A percentile compares a stretch with the other conserved stretches of the same genome.
Conservation (phyloP, 2,888 invertebrate genomes). For the Muscina levida region DNA sequence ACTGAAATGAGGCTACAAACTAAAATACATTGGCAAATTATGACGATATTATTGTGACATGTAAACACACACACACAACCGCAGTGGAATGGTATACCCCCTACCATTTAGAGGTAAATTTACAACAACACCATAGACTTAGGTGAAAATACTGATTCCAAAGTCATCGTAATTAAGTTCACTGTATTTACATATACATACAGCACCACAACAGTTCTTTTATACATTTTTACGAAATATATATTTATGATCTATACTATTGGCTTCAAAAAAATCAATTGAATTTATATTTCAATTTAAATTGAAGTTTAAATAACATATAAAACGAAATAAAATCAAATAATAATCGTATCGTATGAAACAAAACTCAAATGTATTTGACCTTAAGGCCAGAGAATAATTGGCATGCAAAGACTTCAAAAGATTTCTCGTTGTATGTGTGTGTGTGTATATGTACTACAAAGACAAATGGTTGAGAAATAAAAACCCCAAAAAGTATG, state of each 20-base stretch:
- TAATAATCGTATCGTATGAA: constrained; percentile 23
- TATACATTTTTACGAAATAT: neutral
- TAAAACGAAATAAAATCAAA: constrained; percentile 21
- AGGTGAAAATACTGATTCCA: too few species aligned
- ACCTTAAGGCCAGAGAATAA: constrained; percentile 17
- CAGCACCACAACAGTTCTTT: neutral
- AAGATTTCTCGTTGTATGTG: too few species aligned
- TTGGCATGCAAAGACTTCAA: constrained; percentile 5
- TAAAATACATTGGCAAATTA: constrained; percentile 8
- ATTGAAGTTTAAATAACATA: neutral
- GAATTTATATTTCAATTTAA: too few species aligned
- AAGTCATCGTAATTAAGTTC: too few species aligned
- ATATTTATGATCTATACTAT: too few species aligned
- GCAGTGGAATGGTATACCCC: too few species aligned
- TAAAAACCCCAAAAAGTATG: constrained; percentile 21
- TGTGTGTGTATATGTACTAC: neutral
- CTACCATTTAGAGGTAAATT: too few species aligned
- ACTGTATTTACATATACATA: neutral
- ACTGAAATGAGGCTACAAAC: constrained; percentile 16
- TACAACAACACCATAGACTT: too few species aligned
- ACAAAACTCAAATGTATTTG: constrained; percentile 1
- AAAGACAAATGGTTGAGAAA: neutral
- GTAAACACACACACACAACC: constrained; percentile 1
- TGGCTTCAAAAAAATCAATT: too few species aligned
- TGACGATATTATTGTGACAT: neutral